Base-by-base conservation (phyloP, 2,113 vertebrate genomes). In the Bos taurus region DNA sequence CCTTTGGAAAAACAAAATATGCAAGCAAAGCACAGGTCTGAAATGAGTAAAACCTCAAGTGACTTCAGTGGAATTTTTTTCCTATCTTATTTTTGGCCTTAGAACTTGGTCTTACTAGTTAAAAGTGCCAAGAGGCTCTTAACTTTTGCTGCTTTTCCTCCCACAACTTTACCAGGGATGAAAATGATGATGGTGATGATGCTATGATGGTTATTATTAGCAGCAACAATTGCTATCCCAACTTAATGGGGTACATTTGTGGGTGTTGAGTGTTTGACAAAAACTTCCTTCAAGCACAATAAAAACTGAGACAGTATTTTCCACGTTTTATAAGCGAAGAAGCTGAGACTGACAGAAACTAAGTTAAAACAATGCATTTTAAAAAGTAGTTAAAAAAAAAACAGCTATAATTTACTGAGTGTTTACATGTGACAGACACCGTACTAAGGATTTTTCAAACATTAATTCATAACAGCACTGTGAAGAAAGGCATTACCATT, bases 1-100 rank as follows among this genome's bases (percentile, higher is more conserved):
- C 14, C 50, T 89, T 89, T 91, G 54, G 87, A 30, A 89, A 94
- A 89, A 80, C 40, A 97, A 94, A 54, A 82, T 30, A 90, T 74
- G 28, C 88, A 87, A 96, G 77, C 85, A 95, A 95, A 92, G 7
- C n/a, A 54, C 88, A 90, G 26, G 17, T 83, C 3, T 93, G 84
- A 90, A 88, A 36, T n/a, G 46, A 95, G 6, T 36, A 33, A 84
- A 92, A 95, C 3, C 17, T 62, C 57, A 60, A 87, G 33, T 28
- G 14, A 92, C 30, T 92, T 86, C 28, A 57, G 36, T 84, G 40
- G 36, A 77, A 17, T 94, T 67, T 43, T 91, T 91, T 90, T 74
- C 28, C 28, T 43, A 50, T 9, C 17, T 74, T 48, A 62, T 10
- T 89, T 97, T 90, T 62, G 95, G 59, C 80, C 84, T 85, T 30